A percentile compares a stretch with the other conserved stretches of the same genome.
Evolutionary conservation across 2,888 invertebrate species (phyloP).

Genomic region (Nomada hirtipes): DNA sequence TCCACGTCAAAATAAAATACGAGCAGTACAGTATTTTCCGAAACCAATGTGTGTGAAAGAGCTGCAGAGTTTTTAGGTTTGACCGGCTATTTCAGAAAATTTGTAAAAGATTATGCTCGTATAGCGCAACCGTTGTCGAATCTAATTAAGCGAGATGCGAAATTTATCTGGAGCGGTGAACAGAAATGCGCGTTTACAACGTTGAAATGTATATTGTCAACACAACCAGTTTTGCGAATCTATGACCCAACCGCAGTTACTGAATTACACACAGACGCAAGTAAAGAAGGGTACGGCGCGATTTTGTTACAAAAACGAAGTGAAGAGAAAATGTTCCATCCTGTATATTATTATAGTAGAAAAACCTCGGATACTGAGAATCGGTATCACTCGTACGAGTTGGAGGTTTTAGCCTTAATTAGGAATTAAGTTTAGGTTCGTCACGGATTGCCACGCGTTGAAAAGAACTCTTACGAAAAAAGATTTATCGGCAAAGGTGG

Average conservation of each 20-base stretch:
- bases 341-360: neutral
- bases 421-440: neutral
- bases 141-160: neutral
- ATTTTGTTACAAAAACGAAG: neutral
- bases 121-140: neutral
- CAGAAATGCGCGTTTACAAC: neutral
- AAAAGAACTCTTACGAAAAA: neutral
- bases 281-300: neutral
- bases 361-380: conserved; percentile 1
- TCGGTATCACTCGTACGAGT: conserved; percentile 6
- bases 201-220: neutral
- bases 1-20: neutral
- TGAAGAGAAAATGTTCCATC: neutral
- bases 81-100: conserved; percentile 15
- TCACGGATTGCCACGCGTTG: conserved; percentile 1
- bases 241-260: neutral
- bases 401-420: conserved; percentile 2
- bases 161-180: neutral
- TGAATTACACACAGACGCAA: neutral
- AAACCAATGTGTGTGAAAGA: neutral
- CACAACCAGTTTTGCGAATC: neutral
- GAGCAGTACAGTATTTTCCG: neutral
- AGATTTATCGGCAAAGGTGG: conserved; percentile 1
- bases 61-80: neutral
- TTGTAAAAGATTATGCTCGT: neutral